These are phyloP conservation scores for Chloebia gouldiae DNA, from an alignment of 2,113 vertebrate species.

Conservation along the genomic window DNA sequence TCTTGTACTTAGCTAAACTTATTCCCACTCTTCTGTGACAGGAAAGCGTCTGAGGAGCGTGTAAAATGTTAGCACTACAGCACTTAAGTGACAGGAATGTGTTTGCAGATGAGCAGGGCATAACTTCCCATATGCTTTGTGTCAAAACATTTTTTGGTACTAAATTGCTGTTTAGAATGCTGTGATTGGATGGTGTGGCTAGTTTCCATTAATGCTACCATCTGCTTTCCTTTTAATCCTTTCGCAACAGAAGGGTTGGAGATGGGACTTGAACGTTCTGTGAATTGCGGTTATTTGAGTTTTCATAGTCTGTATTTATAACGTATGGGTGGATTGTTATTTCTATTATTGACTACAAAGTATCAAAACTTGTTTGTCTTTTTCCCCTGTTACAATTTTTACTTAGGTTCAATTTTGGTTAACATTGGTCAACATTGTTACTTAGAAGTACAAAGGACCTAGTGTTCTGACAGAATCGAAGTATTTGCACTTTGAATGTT, in stretches of 20 bases:
- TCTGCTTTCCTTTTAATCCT: neutral
- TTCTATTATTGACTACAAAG: neutral
- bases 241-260: neutral
- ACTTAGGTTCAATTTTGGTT: neutral
- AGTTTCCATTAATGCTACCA: neutral
- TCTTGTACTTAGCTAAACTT: neutral
- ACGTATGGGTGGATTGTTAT: accelerated
- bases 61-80: accelerated
- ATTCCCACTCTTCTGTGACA: neutral
- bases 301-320: neutral
- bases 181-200: neutral
- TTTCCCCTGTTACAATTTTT: neutral
- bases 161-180: neutral
- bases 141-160: neutral
- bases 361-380: neutral
- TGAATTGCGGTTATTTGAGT: neutral
- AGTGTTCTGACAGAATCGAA: neutral
- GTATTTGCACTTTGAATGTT: neutral
- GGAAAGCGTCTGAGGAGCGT: accelerated
- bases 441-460: neutral
- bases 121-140: neutral
- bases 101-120: neutral
- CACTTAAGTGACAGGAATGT: neutral
- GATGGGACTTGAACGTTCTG: neutral
- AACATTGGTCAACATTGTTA: neutral